phyloP scores from a whole-genome alignment of 2,797 vertebrate genomes.

The Cercopithecus petaurista region DNA sequence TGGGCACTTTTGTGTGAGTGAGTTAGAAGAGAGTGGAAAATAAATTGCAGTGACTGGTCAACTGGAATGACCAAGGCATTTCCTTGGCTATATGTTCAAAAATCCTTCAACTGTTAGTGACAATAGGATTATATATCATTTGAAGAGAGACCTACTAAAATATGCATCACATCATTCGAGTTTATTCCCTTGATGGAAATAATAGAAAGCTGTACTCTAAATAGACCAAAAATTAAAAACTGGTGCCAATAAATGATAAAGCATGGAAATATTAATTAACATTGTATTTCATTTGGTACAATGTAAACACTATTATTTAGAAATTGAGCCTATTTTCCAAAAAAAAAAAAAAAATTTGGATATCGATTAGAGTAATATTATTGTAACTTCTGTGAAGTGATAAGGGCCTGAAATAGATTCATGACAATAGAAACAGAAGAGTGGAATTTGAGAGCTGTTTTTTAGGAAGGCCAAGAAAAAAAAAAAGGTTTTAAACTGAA shows the following conservation, averaged over 20 bases:
- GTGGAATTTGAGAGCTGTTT: neutral
- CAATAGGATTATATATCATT: conserved; percentile 29
- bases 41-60: conserved; percentile 48
- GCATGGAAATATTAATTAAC: neutral
- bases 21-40: neutral
- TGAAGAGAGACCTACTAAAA: conserved; percentile 30
- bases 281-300: neutral
- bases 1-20: neutral
- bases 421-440: neutral
- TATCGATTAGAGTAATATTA: neutral
- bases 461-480: neutral
- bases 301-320: neutral
- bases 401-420: neutral
- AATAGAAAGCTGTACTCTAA: neutral
- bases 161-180: conserved; percentile 28
- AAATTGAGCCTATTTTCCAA: neutral
- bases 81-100: conserved; percentile 50
- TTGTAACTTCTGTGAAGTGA: neutral
- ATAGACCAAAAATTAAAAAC: neutral
- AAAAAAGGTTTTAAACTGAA: neutral
- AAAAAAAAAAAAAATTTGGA: rapidly evolving
- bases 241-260: neutral
- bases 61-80: conserved; percentile 42
- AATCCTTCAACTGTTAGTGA: conserved; percentile 22
- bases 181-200: conserved; percentile 41